Evolutionary conservation across 2,797 vertebrate species (phyloP), one percentile per base, ranked within the genome.

Genomic region (Odontamblyopus rebecca): DNA sequence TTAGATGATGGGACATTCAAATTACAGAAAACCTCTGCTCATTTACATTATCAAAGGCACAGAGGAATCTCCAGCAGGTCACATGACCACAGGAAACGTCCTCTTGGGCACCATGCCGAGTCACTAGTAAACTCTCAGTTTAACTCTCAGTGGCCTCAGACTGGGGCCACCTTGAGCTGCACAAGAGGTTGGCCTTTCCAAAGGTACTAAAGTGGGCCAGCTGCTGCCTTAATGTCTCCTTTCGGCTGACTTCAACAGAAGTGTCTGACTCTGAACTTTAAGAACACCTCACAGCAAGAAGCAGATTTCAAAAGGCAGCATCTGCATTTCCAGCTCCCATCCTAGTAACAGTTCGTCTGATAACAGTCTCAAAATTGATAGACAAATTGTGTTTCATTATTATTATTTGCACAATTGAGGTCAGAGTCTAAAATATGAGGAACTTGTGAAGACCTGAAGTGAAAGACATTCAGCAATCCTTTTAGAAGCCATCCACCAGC

Each of bases 161-260:
- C 27, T 61, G 15, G 27, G 16, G 66, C 53, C 61, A 54, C 35
- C 56, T 65, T 57, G 35, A 59, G 60, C 19, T 23, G 15, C 26
- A 32, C 6, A 53, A 62, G 65, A 57, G 54, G 23, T 48, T 80
- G 75, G 77, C 68, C 76, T 72, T 57, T 79, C 72, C 70, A 70
- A 74, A 79, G 73, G 67, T 53, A 27, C 69, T 84, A 70, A 80
- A 77, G 75, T 30, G 54, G 80, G 74, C 67, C 70, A 64, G 61
- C 59, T 80, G 74, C 69, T 69, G 69, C 61, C 13, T 76, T 64
- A 63, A 73, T 53, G 69, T 81, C 77, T 77, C 79, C 70, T 71
- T 15, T 61, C 32, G 3, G 3, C 13, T 15, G 60, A 19, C 60
- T 32, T 35, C 29, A 11, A 32, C 29, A 32, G 15, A 32, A 35